Evolutionary conservation across 2,797 vertebrate species (phyloP).

Genomic region (Liparis tanakae): DNA sequence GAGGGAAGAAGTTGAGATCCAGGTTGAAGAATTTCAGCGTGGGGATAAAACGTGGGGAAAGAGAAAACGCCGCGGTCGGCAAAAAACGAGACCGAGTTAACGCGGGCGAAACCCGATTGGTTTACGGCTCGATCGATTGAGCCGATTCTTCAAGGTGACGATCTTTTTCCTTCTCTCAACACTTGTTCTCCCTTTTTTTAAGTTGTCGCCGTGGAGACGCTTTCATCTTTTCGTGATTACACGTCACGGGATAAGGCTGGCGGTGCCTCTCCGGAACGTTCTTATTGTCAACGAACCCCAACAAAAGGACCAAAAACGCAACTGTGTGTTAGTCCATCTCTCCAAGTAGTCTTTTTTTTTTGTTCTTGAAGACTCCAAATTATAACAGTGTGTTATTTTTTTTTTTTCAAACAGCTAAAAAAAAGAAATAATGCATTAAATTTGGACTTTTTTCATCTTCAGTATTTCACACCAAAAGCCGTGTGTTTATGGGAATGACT

Average conservation of each 20-base stretch:
- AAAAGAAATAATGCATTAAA: not conserved
- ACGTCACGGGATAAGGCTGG: conserved; percentile 24
- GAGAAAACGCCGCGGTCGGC: not conserved
- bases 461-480: not conserved
- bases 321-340: not conserved
- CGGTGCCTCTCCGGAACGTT: conserved; percentile 5
- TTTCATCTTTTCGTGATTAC: conserved; percentile 4
- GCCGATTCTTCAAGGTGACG: conserved; percentile 39
- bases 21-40: conserved; percentile 38
- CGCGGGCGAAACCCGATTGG: not conserved
- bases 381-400: not conserved
- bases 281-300: conserved; percentile 38
- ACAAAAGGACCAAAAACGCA: conserved; percentile 26
- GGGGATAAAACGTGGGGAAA: not conserved
- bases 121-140: not conserved
- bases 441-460: conserved; percentile 5
- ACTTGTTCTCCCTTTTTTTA: not conserved
- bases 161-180: conserved; percentile 49
- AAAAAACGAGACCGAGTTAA: conserved; percentile 9
- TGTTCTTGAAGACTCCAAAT: not conserved
- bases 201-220: conserved; percentile 9
- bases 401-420: not conserved
- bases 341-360: not conserved
- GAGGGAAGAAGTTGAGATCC: conserved; percentile 46
- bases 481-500: not conserved